A percentile compares a stretch with the other conserved stretches of the same genome.
phyloP scores from a whole-genome alignment of 1,140 invertebrate species.

The Drosophila littoralis region DNA sequence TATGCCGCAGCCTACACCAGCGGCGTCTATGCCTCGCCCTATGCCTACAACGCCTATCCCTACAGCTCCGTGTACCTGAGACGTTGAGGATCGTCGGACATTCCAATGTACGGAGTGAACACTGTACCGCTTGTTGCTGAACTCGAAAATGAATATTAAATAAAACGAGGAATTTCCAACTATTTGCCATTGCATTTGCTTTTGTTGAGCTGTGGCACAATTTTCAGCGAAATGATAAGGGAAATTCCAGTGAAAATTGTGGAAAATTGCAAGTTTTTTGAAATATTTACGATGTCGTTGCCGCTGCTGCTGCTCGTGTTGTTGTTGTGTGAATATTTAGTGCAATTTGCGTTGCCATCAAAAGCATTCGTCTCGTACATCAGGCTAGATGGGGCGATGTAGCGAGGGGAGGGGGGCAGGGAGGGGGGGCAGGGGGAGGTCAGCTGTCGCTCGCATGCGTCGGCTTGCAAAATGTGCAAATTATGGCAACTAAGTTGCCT shows the following conservation, averaged over 20 bases:
- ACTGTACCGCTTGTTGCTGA: constrained; percentile 51
- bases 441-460: constrained; percentile 65
- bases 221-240: not conserved
- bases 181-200: constrained; percentile 53
- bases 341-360: constrained; percentile 74
- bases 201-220: constrained; percentile 12
- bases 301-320: constrained; percentile 18
- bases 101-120: not conserved
- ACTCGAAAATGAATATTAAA: constrained; percentile 50
- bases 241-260: not conserved
- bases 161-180: constrained; percentile 35
- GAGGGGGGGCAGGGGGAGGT: not conserved
- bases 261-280: constrained; percentile 7
- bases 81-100: constrained; percentile 30
- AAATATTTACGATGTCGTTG: constrained; percentile 64
- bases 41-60: constrained; percentile 68
- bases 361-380: constrained; percentile 61
- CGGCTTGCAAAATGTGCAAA: constrained; percentile 70
- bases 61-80: constrained; percentile 72
- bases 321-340: constrained; percentile 53
- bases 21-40: constrained; percentile 68
- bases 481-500: constrained; percentile 78
- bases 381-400: constrained; percentile 3
- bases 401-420: not conserved
- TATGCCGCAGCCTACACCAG: constrained; percentile 67